Base-by-base conservation (phyloP, 2,113 vertebrate genomes). In the Xenopus laevis region DNA sequence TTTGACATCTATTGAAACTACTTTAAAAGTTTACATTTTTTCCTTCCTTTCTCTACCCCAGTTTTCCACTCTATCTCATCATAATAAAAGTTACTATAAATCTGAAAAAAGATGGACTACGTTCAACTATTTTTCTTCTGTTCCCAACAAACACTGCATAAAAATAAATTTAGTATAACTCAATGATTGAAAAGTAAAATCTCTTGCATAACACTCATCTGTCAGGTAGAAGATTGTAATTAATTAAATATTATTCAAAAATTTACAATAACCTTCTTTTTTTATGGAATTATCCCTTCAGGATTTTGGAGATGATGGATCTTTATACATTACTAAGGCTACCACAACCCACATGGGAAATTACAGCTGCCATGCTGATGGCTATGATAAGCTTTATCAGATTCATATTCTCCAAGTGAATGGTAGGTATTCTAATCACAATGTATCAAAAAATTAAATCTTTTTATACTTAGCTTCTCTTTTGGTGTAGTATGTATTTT, bases 281-380 rank as follows among this genome's bases (percentile, higher is more conserved):
- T 84, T 81, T 78, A 62, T 68, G 17, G 74, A 81, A 81, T 78
- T 79, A 81, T 85, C 82, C 73, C 10, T 65, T 0, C 79, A 99
- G 97, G 96, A 99, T 84, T 99, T 97, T 86, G 97, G 97, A 71
- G 97, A 99, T 80, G 96, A 99, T 62, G 96, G 97, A 60, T 98
- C 96, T 10, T 83, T 99, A 79, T 99, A 98, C 84, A 94, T 99
- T 84, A 98, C 96, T 84, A 98, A 98, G 81, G 92, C 95, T 84
- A 99, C 94, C 78, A 97, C 95, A 46, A 93, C 89, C 70, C 96
- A 99, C 86, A 92, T 96, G 91, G 97, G 96, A 72, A 99, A 99
- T 91, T 99, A 98, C 27, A 98, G 91, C 71, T 99, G 97, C 81
- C 93, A 94, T 50, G 96, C 93, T 40, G 91, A 95, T 40, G 96